Evolutionary conservation across 2,888 invertebrate genomes (phyloP).

Genomic region (Cybosia mesomella): DNA sequence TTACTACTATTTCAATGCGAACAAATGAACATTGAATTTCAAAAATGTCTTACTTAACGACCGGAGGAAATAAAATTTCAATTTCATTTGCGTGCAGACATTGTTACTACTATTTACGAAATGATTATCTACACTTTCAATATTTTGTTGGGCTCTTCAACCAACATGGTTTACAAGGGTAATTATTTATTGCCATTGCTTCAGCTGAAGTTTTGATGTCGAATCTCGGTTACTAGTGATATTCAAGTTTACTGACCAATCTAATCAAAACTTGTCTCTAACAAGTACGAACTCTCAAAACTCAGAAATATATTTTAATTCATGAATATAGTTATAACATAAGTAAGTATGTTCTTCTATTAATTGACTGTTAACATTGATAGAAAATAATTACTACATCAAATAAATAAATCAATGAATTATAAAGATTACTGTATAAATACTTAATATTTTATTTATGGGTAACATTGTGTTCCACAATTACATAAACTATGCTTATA

Average conservation of each 20-base stretch:
- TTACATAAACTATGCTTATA: not conserved
- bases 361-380: not conserved
- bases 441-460: too few relatives aligned
- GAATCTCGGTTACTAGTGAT: conserved; percentile 28
- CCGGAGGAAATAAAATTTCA: conserved; percentile 10
- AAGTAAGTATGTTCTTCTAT: not conserved
- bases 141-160: conserved; percentile 22
- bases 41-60: conserved; percentile 8
- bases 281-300: conserved; percentile 29
- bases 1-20: conserved; percentile 22
- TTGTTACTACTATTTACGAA: conserved; percentile 30
- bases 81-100: conserved; percentile 49
- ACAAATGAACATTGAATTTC: conserved; percentile 12
- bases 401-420: too few relatives aligned
- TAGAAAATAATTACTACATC: too few relatives aligned
- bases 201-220: conserved; percentile 31
- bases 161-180: not conserved
- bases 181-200: conserved; percentile 23
- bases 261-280: conserved; percentile 47
- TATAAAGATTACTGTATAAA: not conserved
- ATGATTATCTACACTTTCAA: conserved; percentile 32
- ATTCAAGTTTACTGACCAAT: conserved; percentile 33
- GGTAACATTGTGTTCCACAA: not conserved
- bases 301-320: conserved; percentile 24
- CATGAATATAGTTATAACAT: not conserved